A percentile compares a stretch with the other conserved stretches of the same genome.
phyloP scores from a whole-genome alignment of 2,888 invertebrate genomes.

The Mimas tiliae region DNA sequence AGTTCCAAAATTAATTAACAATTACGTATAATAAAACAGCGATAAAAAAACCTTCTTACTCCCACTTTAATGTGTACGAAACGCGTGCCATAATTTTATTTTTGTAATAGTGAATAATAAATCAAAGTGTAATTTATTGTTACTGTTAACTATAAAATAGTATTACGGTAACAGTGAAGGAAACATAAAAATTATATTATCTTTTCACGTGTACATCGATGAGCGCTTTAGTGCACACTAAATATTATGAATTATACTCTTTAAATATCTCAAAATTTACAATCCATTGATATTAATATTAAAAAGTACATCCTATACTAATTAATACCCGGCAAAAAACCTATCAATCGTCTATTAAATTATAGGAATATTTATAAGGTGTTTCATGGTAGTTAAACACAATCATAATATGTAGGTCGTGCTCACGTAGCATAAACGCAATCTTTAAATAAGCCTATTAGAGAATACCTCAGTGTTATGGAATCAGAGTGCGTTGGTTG shows the following conservation, averaged over 20 bases:
- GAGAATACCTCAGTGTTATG: not conserved
- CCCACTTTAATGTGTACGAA: constrained; percentile 29
- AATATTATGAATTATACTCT: constrained; percentile 57
- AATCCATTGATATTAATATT: not conserved
- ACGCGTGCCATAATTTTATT: constrained; percentile 39
- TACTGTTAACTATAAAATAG: constrained; percentile 68
- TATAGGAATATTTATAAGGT: too few species aligned
- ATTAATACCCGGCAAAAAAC: not conserved
- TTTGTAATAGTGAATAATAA: constrained; percentile 53
- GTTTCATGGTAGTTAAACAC: too few species aligned
- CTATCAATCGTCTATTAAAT: too few species aligned
- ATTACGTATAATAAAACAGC: constrained; percentile 16
- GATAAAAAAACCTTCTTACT: constrained; percentile 22
- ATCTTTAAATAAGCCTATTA: not conserved
- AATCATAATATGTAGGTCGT: too few species aligned
- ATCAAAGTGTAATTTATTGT: constrained; percentile 76
- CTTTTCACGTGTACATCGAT: constrained; percentile 73
- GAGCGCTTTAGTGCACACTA: constrained; percentile 60
- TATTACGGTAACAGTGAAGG: constrained; percentile 61
- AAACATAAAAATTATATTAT: constrained; percentile 79
- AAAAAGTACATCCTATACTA: not conserved
- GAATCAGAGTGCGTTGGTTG: not conserved
- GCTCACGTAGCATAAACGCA: too few species aligned
- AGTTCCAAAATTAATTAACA: constrained; percentile 22
- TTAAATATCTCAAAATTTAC: constrained; percentile 2